A percentile compares a stretch with the other conserved stretches of the same genome.
These are phyloP conservation scores for Tipula confusa DNA, from an alignment of 2,888 invertebrate genomes.

Conservation along the genomic window DNA sequence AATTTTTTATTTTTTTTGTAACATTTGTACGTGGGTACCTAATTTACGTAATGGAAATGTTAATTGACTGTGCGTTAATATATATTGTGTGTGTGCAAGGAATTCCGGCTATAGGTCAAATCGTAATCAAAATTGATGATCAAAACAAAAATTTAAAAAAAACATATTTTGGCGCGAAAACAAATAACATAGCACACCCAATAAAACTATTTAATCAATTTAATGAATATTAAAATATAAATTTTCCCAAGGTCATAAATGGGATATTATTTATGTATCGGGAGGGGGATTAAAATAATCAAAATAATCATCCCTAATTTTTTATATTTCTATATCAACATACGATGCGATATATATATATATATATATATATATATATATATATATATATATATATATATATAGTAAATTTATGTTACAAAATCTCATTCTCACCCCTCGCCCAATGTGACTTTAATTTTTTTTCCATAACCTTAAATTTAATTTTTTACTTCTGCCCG, in stretches of 20 bases:
- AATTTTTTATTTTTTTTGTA: background rate
- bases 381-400: too few species aligned
- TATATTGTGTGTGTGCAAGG: background rate
- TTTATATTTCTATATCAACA: too few species aligned
- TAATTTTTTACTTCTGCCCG: background rate
- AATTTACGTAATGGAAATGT: background rate
- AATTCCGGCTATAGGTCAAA: background rate
- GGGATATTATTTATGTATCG: background rate
- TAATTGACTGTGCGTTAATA: background rate
- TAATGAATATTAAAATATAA: background rate
- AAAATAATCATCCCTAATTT: conserved; percentile 15
- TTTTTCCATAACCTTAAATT: background rate
- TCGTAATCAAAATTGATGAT: background rate
- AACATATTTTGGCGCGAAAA: background rate
- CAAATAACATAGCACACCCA: background rate
- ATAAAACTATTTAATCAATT: background rate
- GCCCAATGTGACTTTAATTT: background rate
- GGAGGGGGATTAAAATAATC: background rate
- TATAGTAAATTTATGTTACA: background rate
- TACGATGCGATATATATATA: background rate
- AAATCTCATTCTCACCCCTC: background rate
- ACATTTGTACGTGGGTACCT: background rate
- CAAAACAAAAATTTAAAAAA: background rate
- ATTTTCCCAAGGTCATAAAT: background rate
- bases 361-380: background rate